These are phyloP conservation scores for Tryphoninae sp. DNA, from an alignment of 2,888 invertebrate genomes.

Conservation along the genomic window DNA sequence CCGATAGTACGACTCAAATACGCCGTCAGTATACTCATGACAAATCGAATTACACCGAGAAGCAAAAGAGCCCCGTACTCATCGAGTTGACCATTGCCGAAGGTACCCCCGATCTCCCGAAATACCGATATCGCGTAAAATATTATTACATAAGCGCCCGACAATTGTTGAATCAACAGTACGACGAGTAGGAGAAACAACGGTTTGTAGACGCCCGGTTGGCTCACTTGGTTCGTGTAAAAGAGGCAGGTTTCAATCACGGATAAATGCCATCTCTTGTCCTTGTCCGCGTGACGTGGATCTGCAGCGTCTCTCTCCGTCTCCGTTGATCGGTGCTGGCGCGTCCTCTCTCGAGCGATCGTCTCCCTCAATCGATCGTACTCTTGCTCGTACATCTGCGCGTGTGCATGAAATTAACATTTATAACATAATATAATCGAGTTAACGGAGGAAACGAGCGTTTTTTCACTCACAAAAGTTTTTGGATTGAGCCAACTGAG, in stretches of 20 bases:
- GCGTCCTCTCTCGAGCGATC: not conserved
- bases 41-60: conserved; percentile 82
- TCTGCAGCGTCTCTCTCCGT: too few species aligned
- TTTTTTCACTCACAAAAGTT: conserved; percentile 74
- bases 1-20: conserved; percentile 82
- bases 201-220: conserved; percentile 82
- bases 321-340: not conserved
- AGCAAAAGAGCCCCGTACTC: conserved; percentile 82
- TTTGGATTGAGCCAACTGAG: conserved; percentile 82
- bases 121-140: conserved; percentile 84
- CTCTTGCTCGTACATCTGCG: conserved; percentile 72
- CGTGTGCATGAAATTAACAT: not conserved
- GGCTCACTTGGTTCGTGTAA: conserved; percentile 65
- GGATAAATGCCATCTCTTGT: too few species aligned
- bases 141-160: conserved; percentile 84
- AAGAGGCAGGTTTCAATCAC: conserved; percentile 62
- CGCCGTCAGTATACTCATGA: conserved; percentile 82
- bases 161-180: conserved; percentile 83
- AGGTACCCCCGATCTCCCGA: conserved; percentile 81
- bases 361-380: conserved; percentile 69
- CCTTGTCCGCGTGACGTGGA: too few species aligned
- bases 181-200: conserved; percentile 81
- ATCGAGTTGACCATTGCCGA: conserved; percentile 79
- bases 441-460: conserved; percentile 42
- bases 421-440: not conserved